Evolutionary conservation across 2,113 vertebrate genomes (phyloP).

Genomic region (Oostethus manadensis): DNA sequence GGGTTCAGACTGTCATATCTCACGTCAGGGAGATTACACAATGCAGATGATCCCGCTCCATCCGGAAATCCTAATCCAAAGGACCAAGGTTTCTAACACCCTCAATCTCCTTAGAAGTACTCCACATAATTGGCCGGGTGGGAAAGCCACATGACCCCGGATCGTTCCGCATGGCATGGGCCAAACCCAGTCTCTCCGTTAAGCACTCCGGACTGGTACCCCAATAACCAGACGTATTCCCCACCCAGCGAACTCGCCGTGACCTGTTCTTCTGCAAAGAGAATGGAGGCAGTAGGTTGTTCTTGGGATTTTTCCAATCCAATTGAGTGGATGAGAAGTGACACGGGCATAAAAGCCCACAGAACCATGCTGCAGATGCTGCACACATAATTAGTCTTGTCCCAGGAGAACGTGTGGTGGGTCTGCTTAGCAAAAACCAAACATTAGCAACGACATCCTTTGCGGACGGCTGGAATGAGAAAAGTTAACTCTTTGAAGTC

Average conservation of each 20-base stretch:
- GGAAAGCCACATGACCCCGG: slow-evolving; percentile 10
- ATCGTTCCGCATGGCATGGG: slow-evolving; percentile 4
- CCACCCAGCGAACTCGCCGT: slow-evolving; percentile 58
- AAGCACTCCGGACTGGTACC: slow-evolving; percentile 48
- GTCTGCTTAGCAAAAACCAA: slow-evolving; percentile 61
- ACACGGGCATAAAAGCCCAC: slow-evolving; percentile 69
- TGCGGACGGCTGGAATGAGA: slow-evolving; percentile 36
- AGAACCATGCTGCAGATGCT: slow-evolving; percentile 65
- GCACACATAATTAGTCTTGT: slow-evolving; percentile 71
- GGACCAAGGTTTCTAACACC: slow-evolving; percentile 46
- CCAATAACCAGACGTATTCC: slow-evolving; percentile 72
- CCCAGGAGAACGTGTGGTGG: slow-evolving; percentile 60
- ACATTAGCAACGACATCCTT: slow-evolving; percentile 65
- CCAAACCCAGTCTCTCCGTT: slow-evolving; percentile 25
- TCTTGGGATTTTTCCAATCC: slow-evolving; percentile 71
- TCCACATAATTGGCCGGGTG: slow-evolving; percentile 18
- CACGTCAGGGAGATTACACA: slow-evolving; percentile 60
- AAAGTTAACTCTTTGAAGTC: slow-evolving; percentile 34
- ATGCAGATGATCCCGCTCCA: slow-evolving; percentile 60
- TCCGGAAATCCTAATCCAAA: slow-evolving; percentile 61
- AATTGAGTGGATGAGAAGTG: slow-evolving; percentile 68
- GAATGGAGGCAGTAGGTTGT: slow-evolving; percentile 64
- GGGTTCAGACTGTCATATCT: slow-evolving; percentile 48
- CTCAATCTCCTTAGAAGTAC: slow-evolving; percentile 51
- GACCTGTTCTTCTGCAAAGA: slow-evolving; percentile 63